Evolutionary conservation across 2,113 vertebrate species (phyloP).

Genomic region (Aphyosemion australe): DNA sequence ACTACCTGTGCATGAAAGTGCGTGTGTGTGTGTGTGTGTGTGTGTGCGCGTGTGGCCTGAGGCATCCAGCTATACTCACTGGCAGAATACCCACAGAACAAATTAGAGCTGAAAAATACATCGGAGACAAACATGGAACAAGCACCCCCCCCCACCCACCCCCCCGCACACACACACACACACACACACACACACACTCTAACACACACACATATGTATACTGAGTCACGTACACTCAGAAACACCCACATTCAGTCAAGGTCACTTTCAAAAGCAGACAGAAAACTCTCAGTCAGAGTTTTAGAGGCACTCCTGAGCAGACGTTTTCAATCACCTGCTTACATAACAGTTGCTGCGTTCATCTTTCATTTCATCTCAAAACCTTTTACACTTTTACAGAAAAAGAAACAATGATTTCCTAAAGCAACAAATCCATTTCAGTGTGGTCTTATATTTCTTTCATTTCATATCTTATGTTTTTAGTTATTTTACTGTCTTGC

Average conservation of each 20-base stretch:
- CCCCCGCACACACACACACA: conserved; percentile 15
- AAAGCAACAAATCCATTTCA: background rate
- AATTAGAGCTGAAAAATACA: conserved; percentile 47
- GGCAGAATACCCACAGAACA: conserved; percentile 37
- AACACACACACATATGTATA: conserved; percentile 10
- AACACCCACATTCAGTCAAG: conserved; percentile 39
- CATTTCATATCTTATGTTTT: no score
- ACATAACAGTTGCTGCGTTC: background rate
- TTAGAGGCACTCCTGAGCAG: background rate
- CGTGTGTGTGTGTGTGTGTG: background rate
- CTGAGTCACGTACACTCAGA: background rate
- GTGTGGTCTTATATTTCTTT: no score
- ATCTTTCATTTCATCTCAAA: background rate
- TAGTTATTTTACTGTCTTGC: no score
- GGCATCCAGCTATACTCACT: conserved; percentile 30
- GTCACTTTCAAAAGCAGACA: conserved; percentile 41
- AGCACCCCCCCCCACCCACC: conserved; percentile 14
- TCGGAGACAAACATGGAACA: conserved; percentile 33
- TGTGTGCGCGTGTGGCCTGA: conserved; percentile 14
- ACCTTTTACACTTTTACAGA: background rate
- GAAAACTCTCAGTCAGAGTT: conserved; percentile 20
- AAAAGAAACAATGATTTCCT: background rate
- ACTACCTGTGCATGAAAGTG: conserved; percentile 22
- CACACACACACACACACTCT: conserved; percentile 9
- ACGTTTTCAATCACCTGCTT: background rate